Base-by-base conservation (phyloP, 2,797 vertebrate genomes). In the Muscicapa striata region DNA sequence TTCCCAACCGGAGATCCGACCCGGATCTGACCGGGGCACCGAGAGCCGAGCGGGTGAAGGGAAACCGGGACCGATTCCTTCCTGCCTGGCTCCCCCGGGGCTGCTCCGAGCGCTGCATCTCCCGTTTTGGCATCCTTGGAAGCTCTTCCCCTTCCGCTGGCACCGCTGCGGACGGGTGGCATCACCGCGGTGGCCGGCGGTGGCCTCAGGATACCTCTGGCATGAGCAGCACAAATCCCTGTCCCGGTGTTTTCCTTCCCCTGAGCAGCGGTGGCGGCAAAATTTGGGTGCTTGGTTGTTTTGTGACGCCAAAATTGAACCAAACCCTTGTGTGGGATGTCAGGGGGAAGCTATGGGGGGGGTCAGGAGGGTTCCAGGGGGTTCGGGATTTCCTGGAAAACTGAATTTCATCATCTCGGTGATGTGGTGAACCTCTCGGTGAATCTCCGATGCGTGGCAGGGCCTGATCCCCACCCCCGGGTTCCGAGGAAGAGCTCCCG, bases 281-380 rank as follows among this genome's bases (percentile, higher is more conserved):
- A 83, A 61, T 67, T 74, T 83, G 5, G 3, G 15, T 0, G 20
- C 19, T 80, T 3, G 29, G 75, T 26, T 58, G 7, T 11, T 84
- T 23, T 38, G 22, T 24, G 2, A 0, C 46, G 13, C 45, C 45
- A 45, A 45, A 91, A 29, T 1, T 10, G 29, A 70, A 18, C 3
- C 13, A 1, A 64, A 7, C 27, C 24, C 29, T 3, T 0, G 0
- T 5, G 0, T 0, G 43, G n/a, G 58, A 9, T 40, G 18, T 27
- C 41, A 9, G 32, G 24, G 40, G 18, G 23, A 32, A 15, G 43
- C 8, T 26, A 6, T 5, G 34, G 40, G 61, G 29, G 29, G 5
- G 55, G 12, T 24, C 58, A 19, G 10, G 52, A 45, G n/a, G 40
- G 23, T 41, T 6, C 7, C 73, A 17, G 14, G 29, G 26, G 7